A percentile compares a stretch with the other conserved stretches of the same genome.
phyloP scores from a whole-genome alignment of 2,888 invertebrate species.

The Neria commutata region DNA sequence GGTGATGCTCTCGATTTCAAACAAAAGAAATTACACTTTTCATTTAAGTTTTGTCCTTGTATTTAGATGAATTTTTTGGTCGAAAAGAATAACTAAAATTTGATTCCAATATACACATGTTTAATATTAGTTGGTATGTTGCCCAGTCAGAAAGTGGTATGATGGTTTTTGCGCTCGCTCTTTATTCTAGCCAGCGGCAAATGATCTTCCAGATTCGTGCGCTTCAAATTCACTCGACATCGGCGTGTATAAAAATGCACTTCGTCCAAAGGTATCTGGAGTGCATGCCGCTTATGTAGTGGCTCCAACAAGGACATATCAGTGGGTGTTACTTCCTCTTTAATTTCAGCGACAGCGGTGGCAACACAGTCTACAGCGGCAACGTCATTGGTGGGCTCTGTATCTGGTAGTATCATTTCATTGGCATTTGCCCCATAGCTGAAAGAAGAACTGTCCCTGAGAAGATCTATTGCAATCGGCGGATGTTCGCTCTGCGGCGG shows the following conservation, averaged over 20 bases:
- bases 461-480: no score
- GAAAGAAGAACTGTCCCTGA: no score
- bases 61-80: no score
- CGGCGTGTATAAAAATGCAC: conserved; percentile 32
- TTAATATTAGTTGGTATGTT: no score
- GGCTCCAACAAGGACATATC: background rate
- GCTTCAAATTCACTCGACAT: conserved; percentile 34
- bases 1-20: no score
- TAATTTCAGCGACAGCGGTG: background rate
- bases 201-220: conserved; percentile 32
- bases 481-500: background rate
- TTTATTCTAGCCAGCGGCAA: conserved; percentile 29
- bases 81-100: no score
- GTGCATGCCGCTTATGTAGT: conserved; percentile 25
- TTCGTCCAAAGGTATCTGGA: conserved; percentile 25
- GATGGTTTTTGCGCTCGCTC: background rate
- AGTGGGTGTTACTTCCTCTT: background rate
- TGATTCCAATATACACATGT: no score
- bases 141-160: no score
- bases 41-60: no score
- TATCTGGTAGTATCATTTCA: background rate
- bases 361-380: background rate
- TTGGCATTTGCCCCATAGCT: background rate
- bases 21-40: no score
- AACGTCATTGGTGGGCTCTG: no score